Evolutionary conservation across 2,113 vertebrate genomes (phyloP).

Genomic region (Pteruthius melanotis): DNA sequence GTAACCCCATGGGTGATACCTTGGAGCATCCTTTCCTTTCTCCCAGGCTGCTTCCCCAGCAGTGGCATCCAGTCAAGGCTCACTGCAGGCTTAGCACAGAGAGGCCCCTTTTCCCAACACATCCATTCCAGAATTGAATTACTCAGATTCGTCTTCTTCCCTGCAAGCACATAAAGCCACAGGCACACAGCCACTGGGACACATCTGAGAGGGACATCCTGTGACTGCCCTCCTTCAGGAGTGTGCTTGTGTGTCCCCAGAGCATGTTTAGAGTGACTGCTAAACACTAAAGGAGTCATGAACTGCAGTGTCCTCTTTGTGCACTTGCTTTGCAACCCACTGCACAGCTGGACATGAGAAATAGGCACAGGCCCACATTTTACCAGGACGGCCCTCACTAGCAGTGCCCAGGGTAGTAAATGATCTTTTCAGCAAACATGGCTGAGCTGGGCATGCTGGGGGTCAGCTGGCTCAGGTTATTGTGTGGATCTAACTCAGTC

Average conservation of each 20-base stretch:
- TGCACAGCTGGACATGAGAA: not conserved
- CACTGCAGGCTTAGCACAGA: not conserved
- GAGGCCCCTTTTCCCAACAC: not conserved
- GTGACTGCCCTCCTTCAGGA: not conserved
- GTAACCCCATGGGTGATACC: not conserved
- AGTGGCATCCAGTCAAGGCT: not conserved
- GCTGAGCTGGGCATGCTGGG: not conserved
- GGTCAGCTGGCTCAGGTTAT: not conserved
- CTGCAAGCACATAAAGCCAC: not conserved
- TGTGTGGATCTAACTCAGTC: not conserved
- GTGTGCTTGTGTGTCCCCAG: not conserved
- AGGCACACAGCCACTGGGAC: not conserved
- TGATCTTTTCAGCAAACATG: fast-evolving
- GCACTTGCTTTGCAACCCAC: not conserved
- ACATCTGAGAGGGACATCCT: not conserved
- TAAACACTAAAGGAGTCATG: not conserved
- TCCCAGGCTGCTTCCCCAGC: not conserved
- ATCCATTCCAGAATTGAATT: not conserved
- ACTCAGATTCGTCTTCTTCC: not conserved
- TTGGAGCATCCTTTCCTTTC: not conserved
- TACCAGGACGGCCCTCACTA: not conserved
- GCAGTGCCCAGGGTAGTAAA: not conserved
- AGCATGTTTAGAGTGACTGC: not conserved
- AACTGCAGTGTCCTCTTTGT: not conserved
- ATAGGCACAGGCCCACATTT: not conserved